Base-by-base conservation (phyloP, 1,140 invertebrate genomes). In the Cylas formicarius region DNA sequence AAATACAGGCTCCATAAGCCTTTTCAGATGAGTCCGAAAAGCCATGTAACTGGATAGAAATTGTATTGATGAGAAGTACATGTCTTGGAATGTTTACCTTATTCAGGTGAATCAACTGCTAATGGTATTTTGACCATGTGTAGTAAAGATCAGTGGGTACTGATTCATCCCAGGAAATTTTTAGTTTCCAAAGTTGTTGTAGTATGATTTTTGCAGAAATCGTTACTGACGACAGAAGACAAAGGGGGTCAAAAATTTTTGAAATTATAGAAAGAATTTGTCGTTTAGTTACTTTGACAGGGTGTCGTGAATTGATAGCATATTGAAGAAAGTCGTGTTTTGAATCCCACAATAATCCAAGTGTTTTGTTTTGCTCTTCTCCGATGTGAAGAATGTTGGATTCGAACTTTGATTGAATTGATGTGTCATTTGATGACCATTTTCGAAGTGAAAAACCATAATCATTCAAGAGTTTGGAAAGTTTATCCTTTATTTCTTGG, bases 211-310 rank as follows among this genome's bases (percentile, higher is more conserved):
- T 66, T 17, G 54, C 44, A 18, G 13, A 46, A 16, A 61, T 52
- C 23, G 52, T 48, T n/a, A 45, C 19, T 11, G 58, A 58, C 7
- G 32, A 23, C 39, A 67, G 22, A 8, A 67, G 37, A 11, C 64
- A 63, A 21, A 65, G 34, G 7, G 60, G 60, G 51, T 64, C 60
- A 44, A 56, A 62, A 9, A 60, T 41, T 32, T 53, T 41, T 13
- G 53, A 31, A 19, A 52, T 45, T 8, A 35, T 14, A 11, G 60
- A 61, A 22, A 61, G 40, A 47, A 63, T 52, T 18, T 17, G 21
- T 11, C 60, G 40, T 53, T 63, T 63, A 22, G 58, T 60, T 32
- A 52, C 32, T 36, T 39, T 44, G n/a, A n/a, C n/a, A n/a, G n/a
- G n/a, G n/a, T n/a, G n/a, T n/a, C n/a, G n/a, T n/a, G n/a, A n/a